phyloP scores from a whole-genome alignment of 2,797 vertebrate species.

The Phyllotis vaccarum region DNA sequence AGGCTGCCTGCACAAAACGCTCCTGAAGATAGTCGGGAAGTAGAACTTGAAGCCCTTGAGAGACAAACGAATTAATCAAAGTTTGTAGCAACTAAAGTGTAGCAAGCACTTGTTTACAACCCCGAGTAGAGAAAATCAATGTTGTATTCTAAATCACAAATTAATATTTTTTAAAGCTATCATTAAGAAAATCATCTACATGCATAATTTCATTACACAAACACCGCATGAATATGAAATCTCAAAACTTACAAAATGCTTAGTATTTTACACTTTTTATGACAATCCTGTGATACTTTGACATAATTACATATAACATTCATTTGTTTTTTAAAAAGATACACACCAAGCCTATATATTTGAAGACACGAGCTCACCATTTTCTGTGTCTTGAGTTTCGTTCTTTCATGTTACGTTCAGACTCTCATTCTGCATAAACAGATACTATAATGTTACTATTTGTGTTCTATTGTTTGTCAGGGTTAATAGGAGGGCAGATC shows the following conservation, averaged over 20 bases:
- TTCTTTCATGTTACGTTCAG: background rate
- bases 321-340: background rate
- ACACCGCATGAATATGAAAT: background rate
- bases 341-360: background rate
- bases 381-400: background rate
- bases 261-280: background rate
- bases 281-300: background rate
- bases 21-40: slow-evolving; percentile 96
- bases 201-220: background rate
- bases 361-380: background rate
- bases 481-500: background rate
- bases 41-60: slow-evolving; percentile 96
- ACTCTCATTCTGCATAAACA: background rate
- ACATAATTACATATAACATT: background rate
- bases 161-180: background rate
- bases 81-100: background rate
- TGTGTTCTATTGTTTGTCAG: background rate
- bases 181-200: background rate
- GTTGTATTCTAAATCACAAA: background rate
- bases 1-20: slow-evolving; percentile 95
- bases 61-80: slow-evolving; percentile 49
- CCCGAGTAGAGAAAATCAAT: background rate
- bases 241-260: background rate
- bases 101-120: background rate
- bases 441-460: too few relatives aligned